These are phyloP conservation scores for Zosterops hypoxanthus DNA, from an alignment of 2,113 vertebrate species.

Conservation along the genomic window DNA sequence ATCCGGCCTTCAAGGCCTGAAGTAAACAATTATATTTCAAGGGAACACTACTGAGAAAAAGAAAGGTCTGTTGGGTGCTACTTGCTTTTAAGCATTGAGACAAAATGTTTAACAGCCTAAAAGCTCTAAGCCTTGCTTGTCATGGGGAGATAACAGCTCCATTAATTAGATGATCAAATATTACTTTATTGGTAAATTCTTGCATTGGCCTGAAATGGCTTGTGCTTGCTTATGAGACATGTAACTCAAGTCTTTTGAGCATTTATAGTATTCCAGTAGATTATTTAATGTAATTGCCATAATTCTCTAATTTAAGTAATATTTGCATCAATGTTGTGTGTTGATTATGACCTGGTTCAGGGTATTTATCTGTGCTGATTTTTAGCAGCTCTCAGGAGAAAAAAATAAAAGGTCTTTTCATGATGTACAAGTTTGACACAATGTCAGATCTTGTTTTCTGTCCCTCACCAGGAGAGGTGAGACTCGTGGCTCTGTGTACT, in stretches of 20 bases:
- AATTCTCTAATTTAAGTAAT: background rate
- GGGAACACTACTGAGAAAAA: background rate
- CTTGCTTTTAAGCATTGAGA: background rate
- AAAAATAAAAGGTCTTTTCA: background rate
- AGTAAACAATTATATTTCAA: constrained; percentile 3
- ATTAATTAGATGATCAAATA: constrained; percentile 14
- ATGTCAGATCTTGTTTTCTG: background rate
- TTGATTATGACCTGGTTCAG: background rate
- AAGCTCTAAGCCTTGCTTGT: background rate
- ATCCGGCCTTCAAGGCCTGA: background rate
- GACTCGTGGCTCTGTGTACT: background rate
- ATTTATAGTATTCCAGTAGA: background rate
- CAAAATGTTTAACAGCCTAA: background rate
- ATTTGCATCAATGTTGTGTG: background rate
- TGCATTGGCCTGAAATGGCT: background rate
- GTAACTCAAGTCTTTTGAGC: background rate
- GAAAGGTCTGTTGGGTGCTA: background rate
- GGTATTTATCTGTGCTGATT: background rate
- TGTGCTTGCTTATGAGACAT: background rate
- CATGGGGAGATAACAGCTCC: background rate
- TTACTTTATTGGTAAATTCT: background rate
- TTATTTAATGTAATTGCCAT: background rate
- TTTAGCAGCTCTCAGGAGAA: background rate
- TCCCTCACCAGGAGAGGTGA: background rate
- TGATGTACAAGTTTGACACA: background rate